These are phyloP conservation scores for Pomacea canaliculata DNA, from an alignment of 2,888 invertebrate species.

Conservation along the genomic window DNA sequence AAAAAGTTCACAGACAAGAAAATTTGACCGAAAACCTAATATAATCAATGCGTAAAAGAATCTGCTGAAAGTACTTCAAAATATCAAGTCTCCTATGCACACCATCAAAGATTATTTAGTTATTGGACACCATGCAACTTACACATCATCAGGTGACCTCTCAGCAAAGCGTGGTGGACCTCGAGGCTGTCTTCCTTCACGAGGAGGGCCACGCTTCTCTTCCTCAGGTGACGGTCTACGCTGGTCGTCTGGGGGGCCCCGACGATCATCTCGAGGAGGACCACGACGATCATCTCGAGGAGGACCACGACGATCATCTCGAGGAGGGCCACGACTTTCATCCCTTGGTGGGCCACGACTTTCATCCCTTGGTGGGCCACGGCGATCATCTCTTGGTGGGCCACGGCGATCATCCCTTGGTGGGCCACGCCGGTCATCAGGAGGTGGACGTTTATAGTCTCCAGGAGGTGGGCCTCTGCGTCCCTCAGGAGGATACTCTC, in stretches of 20 bases:
- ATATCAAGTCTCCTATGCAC: no score
- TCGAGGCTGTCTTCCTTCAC: conserved; percentile 24
- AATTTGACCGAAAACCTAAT: no score
- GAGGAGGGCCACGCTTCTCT: conserved; percentile 14
- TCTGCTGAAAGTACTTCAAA: no score
- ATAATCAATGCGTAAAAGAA: no score
- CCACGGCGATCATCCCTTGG: conserved; percentile 29
- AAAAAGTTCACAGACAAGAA: no score
- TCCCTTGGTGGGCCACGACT: conserved; percentile 29
- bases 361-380: conserved; percentile 30
- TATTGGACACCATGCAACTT: neutral
- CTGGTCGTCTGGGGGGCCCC: conserved; percentile 19
- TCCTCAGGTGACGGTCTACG: conserved; percentile 20
- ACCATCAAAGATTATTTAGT: no score
- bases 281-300: conserved; percentile 10
- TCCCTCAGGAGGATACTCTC: conserved; percentile 28
- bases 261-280: conserved; percentile 12
- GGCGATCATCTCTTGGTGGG: conserved; percentile 29
- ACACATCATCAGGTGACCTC: conserved; percentile 29
- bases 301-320: conserved; percentile 21
- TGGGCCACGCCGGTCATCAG: conserved; percentile 19
- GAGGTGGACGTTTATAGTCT: conserved; percentile 19
- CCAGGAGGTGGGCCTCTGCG: conserved; percentile 27
- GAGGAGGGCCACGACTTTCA: conserved; percentile 27
- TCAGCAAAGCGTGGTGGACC: conserved; percentile 33